Percentiles rank a stretch among this genome's conserved stretches.
Evolutionary conservation across 2,888 invertebrate genomes (phyloP).

Genomic region (Podotricha telesiphe): DNA sequence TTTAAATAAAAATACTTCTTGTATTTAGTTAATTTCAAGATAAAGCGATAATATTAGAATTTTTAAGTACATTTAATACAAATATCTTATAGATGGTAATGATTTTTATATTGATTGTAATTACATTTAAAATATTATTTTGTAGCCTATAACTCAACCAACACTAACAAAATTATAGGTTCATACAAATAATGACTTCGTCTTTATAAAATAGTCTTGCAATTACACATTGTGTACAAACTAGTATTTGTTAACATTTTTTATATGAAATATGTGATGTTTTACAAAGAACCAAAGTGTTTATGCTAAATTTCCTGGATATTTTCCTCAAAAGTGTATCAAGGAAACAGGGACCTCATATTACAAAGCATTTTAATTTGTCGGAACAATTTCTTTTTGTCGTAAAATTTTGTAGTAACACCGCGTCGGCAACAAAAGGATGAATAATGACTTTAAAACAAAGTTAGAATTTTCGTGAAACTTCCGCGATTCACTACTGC

Average conservation of each 20-base stretch:
- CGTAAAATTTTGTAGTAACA: constrained; percentile 74
- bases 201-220: too few relatives aligned
- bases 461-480: constrained; percentile 75
- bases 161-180: too few relatives aligned
- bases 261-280: background rate
- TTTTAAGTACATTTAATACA: too few relatives aligned
- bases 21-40: too few relatives aligned
- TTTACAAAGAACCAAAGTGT: constrained; percentile 15
- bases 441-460: constrained; percentile 80
- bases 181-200: too few relatives aligned
- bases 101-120: too few relatives aligned
- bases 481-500: constrained; percentile 62
- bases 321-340: constrained; percentile 47
- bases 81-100: too few relatives aligned
- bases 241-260: background rate
- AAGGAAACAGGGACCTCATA: constrained; percentile 51
- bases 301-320: constrained; percentile 32
- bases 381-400: constrained; percentile 74
- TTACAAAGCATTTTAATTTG: constrained; percentile 76
- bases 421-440: constrained; percentile 76
- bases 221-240: too few relatives aligned
- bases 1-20: too few relatives aligned
- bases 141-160: too few relatives aligned
- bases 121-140: too few relatives aligned
- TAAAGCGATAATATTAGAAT: too few relatives aligned